Conservation (phyloP, 2,888 invertebrate species). For the Hydropsyche betteni region DNA sequence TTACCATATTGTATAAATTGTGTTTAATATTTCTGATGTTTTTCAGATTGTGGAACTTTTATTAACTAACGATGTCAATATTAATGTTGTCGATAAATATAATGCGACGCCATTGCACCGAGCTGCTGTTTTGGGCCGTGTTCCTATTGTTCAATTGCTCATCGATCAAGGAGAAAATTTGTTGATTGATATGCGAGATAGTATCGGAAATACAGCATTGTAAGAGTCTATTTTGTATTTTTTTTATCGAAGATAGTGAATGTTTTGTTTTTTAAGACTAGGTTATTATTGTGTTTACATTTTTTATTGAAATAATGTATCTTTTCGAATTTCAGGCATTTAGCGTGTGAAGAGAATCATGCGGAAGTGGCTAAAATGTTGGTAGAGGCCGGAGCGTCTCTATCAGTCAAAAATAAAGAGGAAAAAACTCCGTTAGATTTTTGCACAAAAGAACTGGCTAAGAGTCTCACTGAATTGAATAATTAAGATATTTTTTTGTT, state of each 20-base stretch:
- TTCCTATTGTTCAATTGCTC: constrained; percentile 73
- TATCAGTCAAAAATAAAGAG: constrained; percentile 71
- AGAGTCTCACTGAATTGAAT: constrained; percentile 45
- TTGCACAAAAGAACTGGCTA: constrained; percentile 59
- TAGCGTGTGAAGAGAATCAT: constrained; percentile 84
- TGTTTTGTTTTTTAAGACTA: neutral
- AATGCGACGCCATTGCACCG: constrained; percentile 82
- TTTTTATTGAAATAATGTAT: too few relatives aligned
- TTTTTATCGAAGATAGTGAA: neutral
- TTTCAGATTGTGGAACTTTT: constrained; percentile 73
- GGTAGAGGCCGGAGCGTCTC: constrained; percentile 71
- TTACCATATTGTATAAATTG: constrained; percentile 21
- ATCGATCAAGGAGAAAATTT: constrained; percentile 65
- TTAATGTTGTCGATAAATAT: constrained; percentile 73
- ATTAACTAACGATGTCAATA: constrained; percentile 72
- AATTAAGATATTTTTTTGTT: constrained; percentile 16
- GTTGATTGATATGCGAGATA: constrained; percentile 70
- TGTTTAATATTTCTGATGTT: constrained; percentile 34
- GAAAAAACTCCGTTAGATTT: constrained; percentile 73
- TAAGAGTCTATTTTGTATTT: constrained; percentile 53
- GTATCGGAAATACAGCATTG: constrained; percentile 80
- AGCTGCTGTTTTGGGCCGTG: constrained; percentile 80
- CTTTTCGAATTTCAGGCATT: constrained; percentile 66
- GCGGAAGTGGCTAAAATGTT: constrained; percentile 73
- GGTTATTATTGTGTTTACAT: too few relatives aligned